Conservation (phyloP, 2,888 invertebrate species). For the Epiperipatus broadwayi region DNA sequence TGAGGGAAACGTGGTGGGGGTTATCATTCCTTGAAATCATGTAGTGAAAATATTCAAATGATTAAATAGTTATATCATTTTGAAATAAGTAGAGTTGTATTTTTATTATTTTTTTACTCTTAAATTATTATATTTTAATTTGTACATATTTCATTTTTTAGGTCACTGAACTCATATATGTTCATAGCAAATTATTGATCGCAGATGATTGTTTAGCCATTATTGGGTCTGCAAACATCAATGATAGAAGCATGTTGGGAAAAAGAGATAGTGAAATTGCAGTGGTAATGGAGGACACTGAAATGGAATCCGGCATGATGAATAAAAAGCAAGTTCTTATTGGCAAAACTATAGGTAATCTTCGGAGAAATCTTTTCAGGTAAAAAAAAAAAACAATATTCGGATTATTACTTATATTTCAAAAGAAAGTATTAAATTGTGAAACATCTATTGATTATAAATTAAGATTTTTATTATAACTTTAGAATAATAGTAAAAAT, state of each 20-base stretch:
- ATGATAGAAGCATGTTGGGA: constrained; percentile 84
- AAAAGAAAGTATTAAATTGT: too few species aligned
- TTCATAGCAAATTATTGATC: constrained; percentile 88
- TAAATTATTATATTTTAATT: constrained; percentile 8
- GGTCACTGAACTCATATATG: constrained; percentile 84
- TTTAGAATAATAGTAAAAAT: too few species aligned
- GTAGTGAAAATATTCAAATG: too few species aligned
- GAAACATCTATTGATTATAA: too few species aligned
- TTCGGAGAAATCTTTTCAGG: constrained; percentile 60
- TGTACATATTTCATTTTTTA: constrained; percentile 19
- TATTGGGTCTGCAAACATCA: constrained; percentile 94
- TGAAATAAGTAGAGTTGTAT: too few species aligned
- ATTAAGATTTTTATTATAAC: too few species aligned
- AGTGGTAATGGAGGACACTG: constrained; percentile 53
- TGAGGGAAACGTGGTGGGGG: too few species aligned
- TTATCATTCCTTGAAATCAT: too few species aligned
- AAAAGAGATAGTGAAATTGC: constrained; percentile 86
- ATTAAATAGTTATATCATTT: too few species aligned
- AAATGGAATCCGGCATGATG: constrained; percentile 47
- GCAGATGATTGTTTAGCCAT: constrained; percentile 77
- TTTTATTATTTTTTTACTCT: constrained; percentile 9
- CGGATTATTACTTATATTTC: too few species aligned
- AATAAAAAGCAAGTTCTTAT: constrained; percentile 57
- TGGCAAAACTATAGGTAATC: constrained; percentile 64
- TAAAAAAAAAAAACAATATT: too few species aligned